Evolutionary conservation across 2,888 invertebrate genomes (phyloP).

Genomic region (Pristionchus mayeri): DNA sequence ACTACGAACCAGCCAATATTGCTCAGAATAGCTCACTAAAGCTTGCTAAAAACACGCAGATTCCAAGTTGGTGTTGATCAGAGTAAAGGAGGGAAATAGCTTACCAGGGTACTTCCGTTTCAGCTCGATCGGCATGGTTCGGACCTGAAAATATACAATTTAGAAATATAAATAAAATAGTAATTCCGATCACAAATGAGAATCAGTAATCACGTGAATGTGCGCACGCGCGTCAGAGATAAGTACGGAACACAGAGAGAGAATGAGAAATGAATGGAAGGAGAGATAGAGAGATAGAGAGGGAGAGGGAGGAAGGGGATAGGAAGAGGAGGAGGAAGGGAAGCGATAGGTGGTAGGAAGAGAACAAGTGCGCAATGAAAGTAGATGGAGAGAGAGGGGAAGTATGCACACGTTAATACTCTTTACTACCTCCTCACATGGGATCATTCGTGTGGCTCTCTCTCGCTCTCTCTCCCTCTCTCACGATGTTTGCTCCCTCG

Average conservation of each 20-base stretch:
- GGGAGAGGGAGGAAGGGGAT: neutral
- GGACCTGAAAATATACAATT: neutral
- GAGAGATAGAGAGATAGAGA: conserved; percentile 13
- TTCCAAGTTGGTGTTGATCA: no score
- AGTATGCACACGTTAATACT: neutral
- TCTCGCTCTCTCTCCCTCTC: neutral
- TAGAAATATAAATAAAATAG: neutral
- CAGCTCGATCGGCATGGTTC: conserved; percentile 24
- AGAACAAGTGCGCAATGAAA: no score
- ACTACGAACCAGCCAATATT: no score
- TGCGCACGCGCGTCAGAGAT: no score
- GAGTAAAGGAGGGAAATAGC: neutral
- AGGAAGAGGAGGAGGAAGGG: neutral
- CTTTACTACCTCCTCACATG: conserved; percentile 13
- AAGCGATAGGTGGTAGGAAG: neutral
- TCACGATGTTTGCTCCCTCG: neutral
- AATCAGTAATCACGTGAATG: neutral
- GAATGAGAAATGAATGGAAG: conserved; percentile 50
- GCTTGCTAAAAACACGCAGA: no score
- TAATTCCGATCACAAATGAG: neutral
- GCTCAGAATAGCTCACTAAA: no score
- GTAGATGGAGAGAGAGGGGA: neutral
- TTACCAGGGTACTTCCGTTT: conserved; percentile 21
- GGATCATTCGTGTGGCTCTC: neutral
- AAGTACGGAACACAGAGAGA: conserved; percentile 19